A percentile compares a stretch with the other conserved stretches of the same genome.
Evolutionary conservation across 2,797 vertebrate genomes (phyloP).

Genomic region (Amphiprion clarkii): DNA sequence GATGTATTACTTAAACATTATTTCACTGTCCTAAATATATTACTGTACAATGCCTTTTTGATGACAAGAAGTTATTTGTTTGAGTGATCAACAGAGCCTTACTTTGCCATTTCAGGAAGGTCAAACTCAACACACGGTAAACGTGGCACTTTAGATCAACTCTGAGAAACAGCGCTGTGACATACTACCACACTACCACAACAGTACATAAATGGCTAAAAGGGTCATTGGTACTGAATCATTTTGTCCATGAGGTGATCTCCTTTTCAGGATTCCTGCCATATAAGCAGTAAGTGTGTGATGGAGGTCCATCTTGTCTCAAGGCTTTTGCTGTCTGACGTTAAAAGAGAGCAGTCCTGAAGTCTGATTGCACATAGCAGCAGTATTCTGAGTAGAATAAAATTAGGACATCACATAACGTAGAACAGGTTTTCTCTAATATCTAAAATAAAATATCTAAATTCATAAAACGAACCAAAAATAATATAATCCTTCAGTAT

Average conservation of each 20-base stretch:
- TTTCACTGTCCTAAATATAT: not conserved
- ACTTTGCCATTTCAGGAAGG: not conserved
- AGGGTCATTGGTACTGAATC: not conserved
- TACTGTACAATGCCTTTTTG: not conserved
- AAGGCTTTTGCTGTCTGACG: not conserved
- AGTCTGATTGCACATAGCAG: not conserved
- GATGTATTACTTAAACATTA: not conserved
- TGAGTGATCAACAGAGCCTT: not conserved
- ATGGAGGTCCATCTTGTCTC: not conserved
- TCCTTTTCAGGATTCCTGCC: not conserved
- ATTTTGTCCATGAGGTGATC: not conserved
- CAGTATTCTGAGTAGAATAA: not conserved
- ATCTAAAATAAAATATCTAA: not conserved
- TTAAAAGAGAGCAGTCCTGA: not conserved
- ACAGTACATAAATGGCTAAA: not conserved
- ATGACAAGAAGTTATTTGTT: not conserved
- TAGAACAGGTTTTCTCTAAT: no score
- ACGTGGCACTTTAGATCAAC: not conserved
- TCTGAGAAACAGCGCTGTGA: not conserved
- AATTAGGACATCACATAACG: constrained; percentile 26
- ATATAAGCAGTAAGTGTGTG: not conserved
- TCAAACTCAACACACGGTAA: not conserved
- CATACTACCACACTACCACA: not conserved
- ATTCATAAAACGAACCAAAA: not conserved
- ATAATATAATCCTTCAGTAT: not conserved